phyloP scores from a whole-genome alignment of 2,797 vertebrate species.

The Muraenolepis orangiensis region DNA sequence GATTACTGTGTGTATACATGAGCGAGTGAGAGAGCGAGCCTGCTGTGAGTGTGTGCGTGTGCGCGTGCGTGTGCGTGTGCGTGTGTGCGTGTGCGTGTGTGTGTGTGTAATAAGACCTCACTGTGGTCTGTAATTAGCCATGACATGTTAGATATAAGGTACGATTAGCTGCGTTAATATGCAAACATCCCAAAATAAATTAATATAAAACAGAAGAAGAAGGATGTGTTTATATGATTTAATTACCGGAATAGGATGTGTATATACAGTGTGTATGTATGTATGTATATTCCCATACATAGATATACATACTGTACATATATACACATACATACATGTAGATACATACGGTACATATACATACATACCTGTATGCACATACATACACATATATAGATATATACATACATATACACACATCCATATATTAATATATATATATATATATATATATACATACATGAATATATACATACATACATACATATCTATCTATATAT shows the following conservation, averaged over 20 bases:
- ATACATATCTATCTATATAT: too few species aligned
- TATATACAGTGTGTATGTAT: slow-evolving; percentile 36
- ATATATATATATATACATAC: slow-evolving; percentile 4
- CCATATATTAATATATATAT: neutral
- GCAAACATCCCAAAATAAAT: slow-evolving; percentile 72
- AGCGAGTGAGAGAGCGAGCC: neutral
- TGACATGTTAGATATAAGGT: slow-evolving; percentile 64
- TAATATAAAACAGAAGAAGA: slow-evolving; percentile 61
- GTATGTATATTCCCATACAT: neutral
- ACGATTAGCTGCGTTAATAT: slow-evolving; percentile 74
- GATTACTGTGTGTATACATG: neutral
- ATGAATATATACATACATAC: too few species aligned
- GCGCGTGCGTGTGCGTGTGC: slow-evolving; percentile 12
- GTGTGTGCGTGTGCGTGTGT: slow-evolving; percentile 16
- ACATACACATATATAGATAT: slow-evolving; percentile 19
- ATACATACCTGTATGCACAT: slow-evolving; percentile 6
- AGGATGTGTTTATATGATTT: slow-evolving; percentile 48
- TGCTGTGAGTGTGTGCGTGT: slow-evolving; percentile 14
- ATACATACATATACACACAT: slow-evolving; percentile 3
- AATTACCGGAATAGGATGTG: slow-evolving; percentile 42
- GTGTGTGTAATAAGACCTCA: slow-evolving; percentile 39
- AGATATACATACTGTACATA: slow-evolving; percentile 1
- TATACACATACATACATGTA: neutral
- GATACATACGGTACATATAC: neutral
- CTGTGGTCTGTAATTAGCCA: slow-evolving; percentile 71